Evolutionary conservation across 2,113 vertebrate species (phyloP), one percentile per base, ranked within the genome.

Genomic region (Tragelaphus strepsiceros): DNA sequence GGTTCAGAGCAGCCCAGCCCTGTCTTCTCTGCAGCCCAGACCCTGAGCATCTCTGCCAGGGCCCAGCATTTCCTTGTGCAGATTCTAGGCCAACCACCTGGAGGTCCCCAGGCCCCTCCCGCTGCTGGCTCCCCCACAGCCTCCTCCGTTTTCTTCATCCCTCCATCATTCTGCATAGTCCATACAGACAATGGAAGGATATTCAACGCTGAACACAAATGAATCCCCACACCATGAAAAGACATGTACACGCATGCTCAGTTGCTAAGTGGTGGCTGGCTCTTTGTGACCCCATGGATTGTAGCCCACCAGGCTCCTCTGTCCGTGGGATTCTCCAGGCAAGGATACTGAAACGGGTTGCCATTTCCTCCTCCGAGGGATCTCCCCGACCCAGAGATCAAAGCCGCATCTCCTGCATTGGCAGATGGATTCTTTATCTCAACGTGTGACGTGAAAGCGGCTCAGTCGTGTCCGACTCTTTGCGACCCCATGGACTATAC

Each of bases 1-100:
- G 28, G 35, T 28, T 59, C 59, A 10, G 0, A 7, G 71, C 0
- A 28, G 92, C 53, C 39, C 56, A 62, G 28, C 39, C 4, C 19
- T 0, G 0, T 30, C 43, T 11, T 3, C 28, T 21, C 49, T 2
- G 32, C 90, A 30, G 43, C 10, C 35, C 7, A 2, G 17, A 51
- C 51, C 19, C 10, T 14, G 15, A 30, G 12, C 32, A 3, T 0
- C 0, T 4, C 32, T 59, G 9, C 56, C 58, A 14, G 39, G 30
- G 46, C 35, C 59, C 51, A 4, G 58, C 0, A 0, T 28, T 85
- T 53, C 43, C 46, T 53, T 12, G 22, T 4, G 24, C 43, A 61
- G 46, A 21, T 17, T 5, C 86, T 35, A n/a, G 43, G 51, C 14
- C 49, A 26, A 8, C 39, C 4, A 2, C 3, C 2, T 6, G 9